Evolutionary conservation across 2,113 vertebrate genomes (phyloP).

Genomic region (Astatotilapia flaviijosephi): DNA sequence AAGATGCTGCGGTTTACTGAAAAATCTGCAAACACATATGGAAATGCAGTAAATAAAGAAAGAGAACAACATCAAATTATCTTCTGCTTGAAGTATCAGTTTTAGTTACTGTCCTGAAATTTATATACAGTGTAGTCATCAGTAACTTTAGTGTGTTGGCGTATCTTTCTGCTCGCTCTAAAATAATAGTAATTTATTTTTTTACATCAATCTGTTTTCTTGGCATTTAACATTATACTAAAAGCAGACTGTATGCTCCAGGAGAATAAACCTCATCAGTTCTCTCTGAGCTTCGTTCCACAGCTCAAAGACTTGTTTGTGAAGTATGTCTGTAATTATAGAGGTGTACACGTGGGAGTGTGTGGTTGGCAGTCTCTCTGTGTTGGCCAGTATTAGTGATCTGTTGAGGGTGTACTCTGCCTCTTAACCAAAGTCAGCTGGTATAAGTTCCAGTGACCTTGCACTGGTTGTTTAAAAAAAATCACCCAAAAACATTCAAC

Average conservation of each 20-base stretch:
- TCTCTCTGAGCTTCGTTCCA: background rate
- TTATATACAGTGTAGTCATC: background rate
- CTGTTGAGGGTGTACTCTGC: background rate
- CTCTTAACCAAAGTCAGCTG: background rate
- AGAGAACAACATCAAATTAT: background rate
- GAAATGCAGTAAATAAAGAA: background rate
- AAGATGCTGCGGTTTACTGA: background rate
- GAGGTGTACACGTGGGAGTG: background rate
- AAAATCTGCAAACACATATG: background rate
- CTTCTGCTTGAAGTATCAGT: background rate
- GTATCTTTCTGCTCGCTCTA: background rate
- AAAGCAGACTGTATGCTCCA: background rate
- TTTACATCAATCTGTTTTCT: background rate
- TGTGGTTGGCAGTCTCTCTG: background rate
- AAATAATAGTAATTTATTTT: background rate
- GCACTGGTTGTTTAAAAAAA: background rate
- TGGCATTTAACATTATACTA: background rate
- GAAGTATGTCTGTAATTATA: background rate
- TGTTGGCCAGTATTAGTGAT: background rate
- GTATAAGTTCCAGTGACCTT: background rate
- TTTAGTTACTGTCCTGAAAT: background rate
- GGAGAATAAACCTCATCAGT: background rate
- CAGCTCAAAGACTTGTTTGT: background rate
- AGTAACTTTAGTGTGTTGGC: background rate
- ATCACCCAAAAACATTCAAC: background rate